phyloP scores from a whole-genome alignment of 2,888 invertebrate species.

The Erannis defoliaria region DNA sequence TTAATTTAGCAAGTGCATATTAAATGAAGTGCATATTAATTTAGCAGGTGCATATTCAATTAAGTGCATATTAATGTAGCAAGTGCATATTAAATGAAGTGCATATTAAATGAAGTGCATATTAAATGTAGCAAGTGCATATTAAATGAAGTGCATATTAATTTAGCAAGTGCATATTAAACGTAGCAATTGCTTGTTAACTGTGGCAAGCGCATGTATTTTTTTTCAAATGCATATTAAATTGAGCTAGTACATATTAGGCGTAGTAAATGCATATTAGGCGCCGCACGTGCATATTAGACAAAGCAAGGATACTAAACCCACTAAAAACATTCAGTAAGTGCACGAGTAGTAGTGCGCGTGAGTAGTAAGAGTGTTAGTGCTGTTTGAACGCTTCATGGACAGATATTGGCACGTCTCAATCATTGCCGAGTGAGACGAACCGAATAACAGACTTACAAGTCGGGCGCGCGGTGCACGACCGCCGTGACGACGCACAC shows the following conservation, averaged over 20 bases:
- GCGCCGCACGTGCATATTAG: not conserved
- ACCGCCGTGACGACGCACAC: conserved; percentile 24
- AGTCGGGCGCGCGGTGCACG: conserved; percentile 16
- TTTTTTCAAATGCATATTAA: not conserved
- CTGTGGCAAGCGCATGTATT: not conserved
- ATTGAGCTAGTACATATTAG: not conserved
- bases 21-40: too few species aligned
- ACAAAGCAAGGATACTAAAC: too few species aligned
- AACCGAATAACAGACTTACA: not conserved
- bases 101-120: too few species aligned
- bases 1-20: too few species aligned
- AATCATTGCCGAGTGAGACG: too few species aligned
- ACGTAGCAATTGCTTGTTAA: not conserved
- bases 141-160: not conserved
- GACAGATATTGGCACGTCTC: too few species aligned
- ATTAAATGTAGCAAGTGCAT: not conserved
- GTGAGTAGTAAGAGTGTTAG: too few species aligned
- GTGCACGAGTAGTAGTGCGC: too few species aligned
- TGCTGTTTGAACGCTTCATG: too few species aligned
- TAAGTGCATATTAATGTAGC: too few species aligned
- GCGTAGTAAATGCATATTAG: not conserved
- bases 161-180: not conserved
- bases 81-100: not conserved
- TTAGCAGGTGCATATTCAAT: too few species aligned
- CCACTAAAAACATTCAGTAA: too few species aligned